A percentile compares a stretch with the other conserved stretches of the same genome.
phyloP scores from a whole-genome alignment of 1,140 invertebrate genomes.

The Lordiphosa collinella region DNA sequence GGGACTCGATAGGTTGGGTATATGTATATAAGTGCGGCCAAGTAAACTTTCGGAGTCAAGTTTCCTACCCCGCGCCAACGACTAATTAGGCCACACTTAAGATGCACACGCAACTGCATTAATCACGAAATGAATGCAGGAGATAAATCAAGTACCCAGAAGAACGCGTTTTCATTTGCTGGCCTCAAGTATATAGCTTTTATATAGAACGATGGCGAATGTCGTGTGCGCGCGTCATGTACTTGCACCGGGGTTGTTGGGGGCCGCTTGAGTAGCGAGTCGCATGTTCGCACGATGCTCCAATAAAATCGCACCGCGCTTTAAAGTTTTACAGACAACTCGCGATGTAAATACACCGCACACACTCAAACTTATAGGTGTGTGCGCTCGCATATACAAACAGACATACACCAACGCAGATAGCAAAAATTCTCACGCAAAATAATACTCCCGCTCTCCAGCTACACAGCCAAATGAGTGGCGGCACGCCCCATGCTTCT shows the following conservation, averaged over 20 bases:
- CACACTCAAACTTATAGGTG: conserved; percentile 4
- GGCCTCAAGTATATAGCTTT: conserved; percentile 21
- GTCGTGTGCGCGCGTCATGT: conserved; percentile 64
- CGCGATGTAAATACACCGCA: conserved; percentile 65
- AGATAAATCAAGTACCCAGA: conserved; percentile 34
- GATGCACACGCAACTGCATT: conserved; percentile 26
- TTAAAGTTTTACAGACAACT: conserved; percentile 73
- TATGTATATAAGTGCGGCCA: too few species aligned
- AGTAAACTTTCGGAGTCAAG: too few species aligned
- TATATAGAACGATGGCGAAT: conserved; percentile 47
- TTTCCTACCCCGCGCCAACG: too few species aligned
- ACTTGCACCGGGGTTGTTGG: conserved; percentile 32
- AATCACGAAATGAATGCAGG: conserved; percentile 8
- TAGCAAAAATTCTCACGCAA: conserved; percentile 46
- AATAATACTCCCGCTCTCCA: conserved; percentile 15
- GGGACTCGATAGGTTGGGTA: too few species aligned
- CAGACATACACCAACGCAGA: conserved; percentile 10
- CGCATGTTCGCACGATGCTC: conserved; percentile 54
- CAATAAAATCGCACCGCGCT: conserved; percentile 75
- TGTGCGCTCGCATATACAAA: conserved; percentile 3
- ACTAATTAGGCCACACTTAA: conserved; percentile 39
- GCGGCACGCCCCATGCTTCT: conserved; percentile 62
- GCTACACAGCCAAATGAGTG: conserved; percentile 59
- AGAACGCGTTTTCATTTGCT: conserved; percentile 58
- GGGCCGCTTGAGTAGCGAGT: conserved; percentile 14